Conservation (phyloP, 2,797 vertebrate genomes). For the Phoxinus dragarum region DNA sequence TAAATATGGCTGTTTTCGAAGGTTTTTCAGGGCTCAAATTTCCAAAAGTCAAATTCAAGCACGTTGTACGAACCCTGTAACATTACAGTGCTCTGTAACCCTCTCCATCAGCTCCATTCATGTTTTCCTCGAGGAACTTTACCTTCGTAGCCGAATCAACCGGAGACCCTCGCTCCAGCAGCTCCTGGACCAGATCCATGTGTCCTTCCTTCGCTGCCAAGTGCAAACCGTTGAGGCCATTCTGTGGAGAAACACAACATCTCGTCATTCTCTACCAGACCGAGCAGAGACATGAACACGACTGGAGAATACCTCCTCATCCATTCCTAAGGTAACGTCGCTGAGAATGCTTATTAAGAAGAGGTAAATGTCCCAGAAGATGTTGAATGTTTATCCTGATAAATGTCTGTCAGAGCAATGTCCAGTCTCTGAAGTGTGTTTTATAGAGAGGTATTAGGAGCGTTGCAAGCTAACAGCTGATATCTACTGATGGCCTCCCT, state of each 20-base stretch:
- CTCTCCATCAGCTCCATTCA: neutral
- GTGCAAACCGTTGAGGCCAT: conserved; percentile 97
- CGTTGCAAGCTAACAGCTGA: neutral
- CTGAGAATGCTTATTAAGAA: neutral
- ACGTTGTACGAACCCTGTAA: too few relatives aligned
- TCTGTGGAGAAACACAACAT: conserved; percentile 76
- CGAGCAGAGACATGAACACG: too few relatives aligned
- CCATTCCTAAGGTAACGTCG: conserved; percentile 12
- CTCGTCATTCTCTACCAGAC: neutral
- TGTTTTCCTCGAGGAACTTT: conserved; percentile 37
- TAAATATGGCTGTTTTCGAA: too few relatives aligned
- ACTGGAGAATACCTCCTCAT: conserved; percentile 41
- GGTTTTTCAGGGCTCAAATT: too few relatives aligned
- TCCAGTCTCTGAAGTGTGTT: conserved; percentile 18
- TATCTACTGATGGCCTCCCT: neutral
- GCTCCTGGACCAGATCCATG: conserved; percentile 92
- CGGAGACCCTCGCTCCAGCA: conserved; percentile 89
- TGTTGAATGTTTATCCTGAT: conserved; percentile 44
- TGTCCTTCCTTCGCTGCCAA: conserved; percentile 98
- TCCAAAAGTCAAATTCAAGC: too few relatives aligned
- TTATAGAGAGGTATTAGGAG: conserved; percentile 59
- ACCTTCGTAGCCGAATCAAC: conserved; percentile 98
- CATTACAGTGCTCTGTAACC: neutral
- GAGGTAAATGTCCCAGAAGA: conserved; percentile 59
- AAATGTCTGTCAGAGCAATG: conserved; percentile 48